Conservation (phyloP, 2,888 invertebrate genomes). For the Scaptomyza parva region DNA sequence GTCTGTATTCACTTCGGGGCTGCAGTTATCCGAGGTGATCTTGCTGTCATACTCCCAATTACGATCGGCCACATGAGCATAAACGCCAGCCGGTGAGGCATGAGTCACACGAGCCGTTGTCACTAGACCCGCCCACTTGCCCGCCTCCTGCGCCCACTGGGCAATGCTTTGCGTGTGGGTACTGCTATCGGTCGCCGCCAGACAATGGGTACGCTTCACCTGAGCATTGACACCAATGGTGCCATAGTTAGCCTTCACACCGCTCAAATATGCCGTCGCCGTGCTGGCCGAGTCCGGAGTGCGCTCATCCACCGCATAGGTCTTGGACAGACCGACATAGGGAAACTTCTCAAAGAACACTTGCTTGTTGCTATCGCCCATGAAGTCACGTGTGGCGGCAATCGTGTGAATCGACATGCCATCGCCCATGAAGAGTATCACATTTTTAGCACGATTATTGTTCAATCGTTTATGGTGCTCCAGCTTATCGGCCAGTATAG, state of each 20-base stretch:
- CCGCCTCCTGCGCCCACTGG: constrained; percentile 89
- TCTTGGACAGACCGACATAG: constrained; percentile 86
- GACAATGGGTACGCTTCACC: constrained; percentile 88
- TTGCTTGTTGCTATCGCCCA: constrained; percentile 87
- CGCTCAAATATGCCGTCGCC: constrained; percentile 91
- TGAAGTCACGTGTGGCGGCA: constrained; percentile 87
- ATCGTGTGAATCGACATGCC: constrained; percentile 90
- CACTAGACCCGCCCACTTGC: constrained; percentile 88
- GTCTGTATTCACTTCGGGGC: constrained; percentile 87
- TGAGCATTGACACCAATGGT: constrained; percentile 90
- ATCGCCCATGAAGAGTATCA: constrained; percentile 90
- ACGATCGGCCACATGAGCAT: constrained; percentile 89
- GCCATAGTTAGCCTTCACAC: constrained; percentile 91
- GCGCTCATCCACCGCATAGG: constrained; percentile 90
- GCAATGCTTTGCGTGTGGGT: constrained; percentile 89
- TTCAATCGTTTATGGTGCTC: constrained; percentile 62
- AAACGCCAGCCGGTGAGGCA: constrained; percentile 90
- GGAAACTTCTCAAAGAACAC: constrained; percentile 89
- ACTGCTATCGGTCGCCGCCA: constrained; percentile 85
- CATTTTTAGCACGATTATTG: constrained; percentile 86
- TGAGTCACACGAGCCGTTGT: constrained; percentile 92
- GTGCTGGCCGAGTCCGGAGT: constrained; percentile 94
- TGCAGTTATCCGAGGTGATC: constrained; percentile 83
- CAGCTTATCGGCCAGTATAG: constrained; percentile 70
- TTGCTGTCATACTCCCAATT: constrained; percentile 89